Conservation (phyloP, 2,113 vertebrate species). For the Psephotus haematonotus region DNA sequence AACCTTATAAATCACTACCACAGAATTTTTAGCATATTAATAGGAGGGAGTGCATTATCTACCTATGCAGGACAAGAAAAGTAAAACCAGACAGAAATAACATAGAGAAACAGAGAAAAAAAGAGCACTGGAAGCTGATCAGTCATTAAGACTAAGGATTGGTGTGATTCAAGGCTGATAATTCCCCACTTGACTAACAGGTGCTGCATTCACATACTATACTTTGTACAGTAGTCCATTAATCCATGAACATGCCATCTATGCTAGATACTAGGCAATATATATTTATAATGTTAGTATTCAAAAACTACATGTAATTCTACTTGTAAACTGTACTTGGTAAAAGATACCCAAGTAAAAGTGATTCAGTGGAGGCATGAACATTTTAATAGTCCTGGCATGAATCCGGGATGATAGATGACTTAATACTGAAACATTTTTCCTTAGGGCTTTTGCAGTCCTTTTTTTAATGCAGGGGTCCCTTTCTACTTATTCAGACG, state of each 20-base stretch:
- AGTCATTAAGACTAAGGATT: background rate
- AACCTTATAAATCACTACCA: background rate
- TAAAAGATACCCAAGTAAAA: background rate
- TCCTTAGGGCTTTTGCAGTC: background rate
- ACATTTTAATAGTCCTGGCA: background rate
- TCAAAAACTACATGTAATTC: background rate
- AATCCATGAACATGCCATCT: background rate
- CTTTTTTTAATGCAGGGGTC: background rate
- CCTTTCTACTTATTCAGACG: background rate
- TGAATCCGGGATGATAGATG: background rate
- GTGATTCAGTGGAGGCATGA: background rate
- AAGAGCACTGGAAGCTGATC: background rate
- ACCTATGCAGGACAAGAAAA: background rate
- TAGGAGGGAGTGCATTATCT: background rate
- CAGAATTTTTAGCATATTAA: background rate
- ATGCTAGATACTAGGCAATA: background rate
- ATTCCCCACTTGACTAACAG: background rate
- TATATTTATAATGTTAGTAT: background rate
- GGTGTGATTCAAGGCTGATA: background rate
- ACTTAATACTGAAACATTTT: background rate
- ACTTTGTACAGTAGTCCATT: background rate
- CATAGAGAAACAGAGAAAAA: background rate
- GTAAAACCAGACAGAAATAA: background rate
- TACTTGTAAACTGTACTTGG: background rate
- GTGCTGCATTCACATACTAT: background rate